Evolutionary conservation across 1,140 invertebrate species (phyloP), one percentile per base, ranked within the genome.

Genomic region (Halictus rubicundus): DNA sequence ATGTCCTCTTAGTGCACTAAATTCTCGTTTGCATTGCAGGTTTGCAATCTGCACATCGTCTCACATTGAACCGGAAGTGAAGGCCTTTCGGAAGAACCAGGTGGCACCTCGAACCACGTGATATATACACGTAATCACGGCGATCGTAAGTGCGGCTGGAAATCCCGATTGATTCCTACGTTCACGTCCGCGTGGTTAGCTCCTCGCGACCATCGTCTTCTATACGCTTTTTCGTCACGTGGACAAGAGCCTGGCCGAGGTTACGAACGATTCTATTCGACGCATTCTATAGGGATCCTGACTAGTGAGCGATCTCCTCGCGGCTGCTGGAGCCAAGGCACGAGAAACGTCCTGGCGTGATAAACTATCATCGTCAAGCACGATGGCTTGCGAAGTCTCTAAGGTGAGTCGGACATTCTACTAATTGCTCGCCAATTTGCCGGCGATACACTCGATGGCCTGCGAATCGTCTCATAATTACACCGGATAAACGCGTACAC

Each of bases 301-400:
- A 39, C 57, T 49, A 42, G 75, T 27, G 68, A 71, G 42, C 25
- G 68, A 8, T 52, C 59, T 54, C 66, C 46, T 54, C 66, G 75
- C 66, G 75, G 27, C 75, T 46, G 10, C 60, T 57, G 49, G 52
- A 39, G 14, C 39, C 71, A 69, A 63, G 68, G 76, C 82, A 74
- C 23, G 75, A 71, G 85, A 78, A 85, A 87, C 82, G 84, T 88
- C 81, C 87, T 83, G 84, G 82, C 69, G 52, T 82, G 83, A 78
- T 81, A 70, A 82, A n/a, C 54, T 83, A 85, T 87, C 79, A 88
- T 87, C 85, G 78, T 71, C 82, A 39, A 80, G 81, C 89, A 90
- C 88, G 84, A 90, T 90, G 89, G 88, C 87, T 90, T 89, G 86
- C 78, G 80, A 82, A 89, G 82, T 83, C 49, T 86, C 79, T 80